These are phyloP conservation scores for Leptinotarsa texana DNA, from an alignment of 1,140 invertebrate genomes.

Conservation along the genomic window DNA sequence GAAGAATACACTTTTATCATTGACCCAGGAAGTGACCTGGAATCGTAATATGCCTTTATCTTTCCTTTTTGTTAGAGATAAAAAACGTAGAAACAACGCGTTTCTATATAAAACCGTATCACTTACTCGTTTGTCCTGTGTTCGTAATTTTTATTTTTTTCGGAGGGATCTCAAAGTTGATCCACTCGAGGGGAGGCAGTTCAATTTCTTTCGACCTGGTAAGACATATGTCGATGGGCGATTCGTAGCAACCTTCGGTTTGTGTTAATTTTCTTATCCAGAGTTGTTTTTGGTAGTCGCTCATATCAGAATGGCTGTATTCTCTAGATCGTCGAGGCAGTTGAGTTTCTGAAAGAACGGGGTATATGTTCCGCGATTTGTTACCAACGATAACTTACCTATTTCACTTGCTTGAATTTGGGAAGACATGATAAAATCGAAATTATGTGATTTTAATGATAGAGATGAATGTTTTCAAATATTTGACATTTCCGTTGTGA, in stretches of 20 bases:
- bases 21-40: neutral
- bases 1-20: neutral
- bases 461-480: neutral
- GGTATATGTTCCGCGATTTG: no score
- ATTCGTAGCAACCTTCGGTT: conserved; percentile 46
- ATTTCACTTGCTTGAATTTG: conserved; percentile 7
- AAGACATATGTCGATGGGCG: conserved; percentile 63
- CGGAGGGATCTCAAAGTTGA: conserved; percentile 59
- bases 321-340: neutral
- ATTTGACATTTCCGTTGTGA: neutral
- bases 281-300: conserved; percentile 7
- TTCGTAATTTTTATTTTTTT: conserved; percentile 66
- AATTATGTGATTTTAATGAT: neutral
- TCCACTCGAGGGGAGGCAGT: conserved; percentile 60
- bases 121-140: conserved; percentile 62
- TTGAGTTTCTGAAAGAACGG: no score
- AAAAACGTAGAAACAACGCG: no score
- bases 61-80: neutral
- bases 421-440: conserved; percentile 5
- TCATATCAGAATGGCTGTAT: neutral
- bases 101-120: no score
- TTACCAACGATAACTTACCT: neutral
- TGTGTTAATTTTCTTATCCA: conserved; percentile 20
- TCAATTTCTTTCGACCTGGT: conserved; percentile 54
- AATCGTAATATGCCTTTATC: neutral